Evolutionary conservation across 2,888 invertebrate species (phyloP).

Genomic region (Clitarchus hookeri): DNA sequence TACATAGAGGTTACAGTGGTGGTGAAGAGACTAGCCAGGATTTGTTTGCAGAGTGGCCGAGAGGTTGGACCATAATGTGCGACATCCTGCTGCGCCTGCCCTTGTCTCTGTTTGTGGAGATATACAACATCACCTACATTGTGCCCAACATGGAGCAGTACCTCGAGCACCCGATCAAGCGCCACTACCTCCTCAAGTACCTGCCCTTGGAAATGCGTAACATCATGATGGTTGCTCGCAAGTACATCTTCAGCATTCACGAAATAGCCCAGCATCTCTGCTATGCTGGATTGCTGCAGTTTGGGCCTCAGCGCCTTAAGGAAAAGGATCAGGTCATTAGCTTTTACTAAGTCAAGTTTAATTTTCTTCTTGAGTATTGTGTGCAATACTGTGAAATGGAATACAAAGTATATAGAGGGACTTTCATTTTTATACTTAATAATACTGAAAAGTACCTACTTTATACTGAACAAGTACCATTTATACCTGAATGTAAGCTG

Average conservation of each 20-base stretch:
- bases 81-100: conserved; percentile 74
- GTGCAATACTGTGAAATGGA: no score
- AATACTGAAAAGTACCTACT: no score
- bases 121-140: conserved; percentile 63
- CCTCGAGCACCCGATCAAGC: conserved; percentile 68
- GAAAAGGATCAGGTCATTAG: conserved; percentile 66
- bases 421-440: no score
- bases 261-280: conserved; percentile 63
- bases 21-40: not conserved
- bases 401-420: no score
- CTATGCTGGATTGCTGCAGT: conserved; percentile 70
- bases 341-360: conserved; percentile 27
- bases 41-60: conserved; percentile 57
- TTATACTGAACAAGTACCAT: no score
- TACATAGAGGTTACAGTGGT: no score
- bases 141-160: conserved; percentile 63
- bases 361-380: not conserved
- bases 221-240: conserved; percentile 59
- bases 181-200: conserved; percentile 66
- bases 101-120: conserved; percentile 68
- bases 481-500: no score
- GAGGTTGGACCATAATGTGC: conserved; percentile 71
- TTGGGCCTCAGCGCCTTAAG: conserved; percentile 66
- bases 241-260: conserved; percentile 63
- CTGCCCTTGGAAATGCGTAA: conserved; percentile 61